Percentiles rank a stretch among this genome's conserved stretches.
These are phyloP conservation scores for Stenchaetothrips biformis DNA, from an alignment of 2,888 invertebrate species.

Conservation along the genomic window DNA sequence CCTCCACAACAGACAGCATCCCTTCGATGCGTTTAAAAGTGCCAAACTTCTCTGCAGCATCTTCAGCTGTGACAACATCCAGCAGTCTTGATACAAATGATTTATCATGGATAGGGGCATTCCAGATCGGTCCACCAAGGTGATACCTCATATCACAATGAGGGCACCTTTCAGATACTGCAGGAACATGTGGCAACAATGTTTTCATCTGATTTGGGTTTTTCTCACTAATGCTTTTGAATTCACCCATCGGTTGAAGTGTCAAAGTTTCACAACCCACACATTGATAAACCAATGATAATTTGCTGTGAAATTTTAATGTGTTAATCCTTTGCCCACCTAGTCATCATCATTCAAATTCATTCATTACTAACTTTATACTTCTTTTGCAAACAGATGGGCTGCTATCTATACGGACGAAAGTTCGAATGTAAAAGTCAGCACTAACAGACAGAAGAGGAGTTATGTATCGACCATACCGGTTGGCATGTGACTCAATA, in stretches of 20 bases:
- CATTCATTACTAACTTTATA: constrained; percentile 57
- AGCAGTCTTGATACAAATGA: constrained; percentile 70
- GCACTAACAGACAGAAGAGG: constrained; percentile 87
- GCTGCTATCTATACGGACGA: constrained; percentile 77
- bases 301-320: constrained; percentile 56
- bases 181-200: constrained; percentile 63
- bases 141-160: constrained; percentile 60
- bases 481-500: constrained; percentile 86
- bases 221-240: constrained; percentile 49
- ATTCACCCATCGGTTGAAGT: constrained; percentile 63
- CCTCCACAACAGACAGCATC: constrained; percentile 70
- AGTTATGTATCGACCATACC: constrained; percentile 86
- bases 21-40: constrained; percentile 75
- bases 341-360: neutral
- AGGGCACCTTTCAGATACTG: constrained; percentile 61
- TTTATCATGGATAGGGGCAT: constrained; percentile 74
- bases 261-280: constrained; percentile 79
- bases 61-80: constrained; percentile 40
- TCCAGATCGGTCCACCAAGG: constrained; percentile 94
- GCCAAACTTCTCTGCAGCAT: constrained; percentile 51
- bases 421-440: constrained; percentile 94
- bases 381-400: constrained; percentile 80
- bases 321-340: neutral
- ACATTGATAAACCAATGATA: constrained; percentile 85
- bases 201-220: constrained; percentile 58